These are phyloP conservation scores for Acanthornis magna DNA, from an alignment of 2,797 vertebrate genomes.

Conservation along the genomic window DNA sequence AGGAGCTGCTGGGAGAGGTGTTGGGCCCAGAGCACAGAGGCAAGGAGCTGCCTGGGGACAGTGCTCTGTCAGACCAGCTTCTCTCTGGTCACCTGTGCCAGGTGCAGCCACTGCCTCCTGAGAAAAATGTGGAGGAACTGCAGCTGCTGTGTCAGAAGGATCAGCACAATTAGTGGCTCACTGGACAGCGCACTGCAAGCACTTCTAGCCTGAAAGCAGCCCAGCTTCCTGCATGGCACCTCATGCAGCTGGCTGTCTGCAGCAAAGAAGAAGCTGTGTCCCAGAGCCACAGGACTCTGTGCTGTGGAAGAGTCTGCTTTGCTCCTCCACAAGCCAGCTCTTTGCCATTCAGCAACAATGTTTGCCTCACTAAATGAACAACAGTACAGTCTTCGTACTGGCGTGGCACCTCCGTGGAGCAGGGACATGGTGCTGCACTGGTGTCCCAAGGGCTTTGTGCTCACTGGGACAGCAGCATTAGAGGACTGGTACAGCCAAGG, in stretches of 20 bases:
- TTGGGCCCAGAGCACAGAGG: neutral
- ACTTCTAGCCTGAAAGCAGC: neutral
- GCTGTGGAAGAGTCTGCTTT: neutral
- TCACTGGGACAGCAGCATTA: neutral
- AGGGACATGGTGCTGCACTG: neutral
- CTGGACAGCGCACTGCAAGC: constrained; percentile 18
- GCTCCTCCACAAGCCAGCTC: neutral
- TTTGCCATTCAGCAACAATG: neutral
- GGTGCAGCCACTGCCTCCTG: neutral
- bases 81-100: neutral
- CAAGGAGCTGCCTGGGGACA: constrained; percentile 11
- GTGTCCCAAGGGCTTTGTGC: neutral
- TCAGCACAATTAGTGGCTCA: constrained; percentile 40
- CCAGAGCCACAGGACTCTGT: neutral
- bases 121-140: neutral
- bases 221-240: neutral
- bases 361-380: neutral
- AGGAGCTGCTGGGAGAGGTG: neutral
- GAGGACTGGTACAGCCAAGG: neutral
- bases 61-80: constrained; percentile 20
- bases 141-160: neutral
- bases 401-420: neutral
- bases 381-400: neutral
- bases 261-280: neutral
- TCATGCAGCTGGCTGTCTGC: neutral